Conservation (phyloP, 2,797 vertebrate genomes). For the Cyclopterus lumpus region DNA sequence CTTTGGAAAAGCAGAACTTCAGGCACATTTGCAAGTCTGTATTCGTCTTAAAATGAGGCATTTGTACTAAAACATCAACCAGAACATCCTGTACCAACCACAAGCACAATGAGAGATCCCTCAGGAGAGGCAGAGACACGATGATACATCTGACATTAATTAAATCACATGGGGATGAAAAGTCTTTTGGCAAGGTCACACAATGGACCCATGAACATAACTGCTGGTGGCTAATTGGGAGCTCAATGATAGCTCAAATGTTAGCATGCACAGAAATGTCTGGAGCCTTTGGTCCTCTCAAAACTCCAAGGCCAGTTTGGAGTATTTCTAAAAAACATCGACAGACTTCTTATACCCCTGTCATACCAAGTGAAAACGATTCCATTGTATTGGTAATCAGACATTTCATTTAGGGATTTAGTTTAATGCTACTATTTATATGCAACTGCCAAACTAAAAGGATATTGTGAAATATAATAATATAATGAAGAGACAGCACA, state of each 20-base stretch:
- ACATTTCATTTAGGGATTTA: neutral
- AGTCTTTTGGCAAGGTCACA: neutral
- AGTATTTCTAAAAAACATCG: neutral
- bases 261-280: neutral
- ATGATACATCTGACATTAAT: neutral
- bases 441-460: neutral
- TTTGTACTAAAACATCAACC: neutral
- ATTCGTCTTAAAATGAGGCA: constrained; percentile 13
- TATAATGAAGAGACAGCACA: neutral
- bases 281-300: neutral
- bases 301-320: neutral
- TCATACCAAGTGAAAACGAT: neutral
- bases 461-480: neutral
- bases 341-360: neutral
- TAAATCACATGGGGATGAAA: constrained; percentile 1
- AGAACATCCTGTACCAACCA: neutral
- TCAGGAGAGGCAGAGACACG: neutral
- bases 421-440: neutral
- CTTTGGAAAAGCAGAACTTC: neutral
- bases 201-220: neutral
- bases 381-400: neutral
- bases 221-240: neutral
- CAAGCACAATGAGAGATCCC: neutral
- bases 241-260: neutral
- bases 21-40: constrained; percentile 18